A percentile compares a stretch with the other conserved stretches of the same genome.
phyloP scores from a whole-genome alignment of 2,888 invertebrate genomes.

The Lithophane ornitopus region DNA sequence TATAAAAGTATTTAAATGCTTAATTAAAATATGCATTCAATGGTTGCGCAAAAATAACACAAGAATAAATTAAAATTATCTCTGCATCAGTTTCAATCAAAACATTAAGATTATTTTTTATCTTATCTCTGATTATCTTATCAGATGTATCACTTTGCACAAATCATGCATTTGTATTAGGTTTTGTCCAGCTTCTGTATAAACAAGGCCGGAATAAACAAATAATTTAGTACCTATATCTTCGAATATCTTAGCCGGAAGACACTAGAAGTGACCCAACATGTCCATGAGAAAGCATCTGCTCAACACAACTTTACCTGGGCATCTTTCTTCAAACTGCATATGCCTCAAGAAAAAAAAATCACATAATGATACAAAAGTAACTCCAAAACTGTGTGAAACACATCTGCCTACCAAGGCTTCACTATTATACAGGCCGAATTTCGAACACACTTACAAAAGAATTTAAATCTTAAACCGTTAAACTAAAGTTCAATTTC shows the following conservation, averaged over 20 bases:
- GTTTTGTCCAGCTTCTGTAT: slow-evolving; percentile 20
- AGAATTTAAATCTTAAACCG: slow-evolving; percentile 57
- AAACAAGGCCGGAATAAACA: slow-evolving; percentile 36
- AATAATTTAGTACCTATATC: slow-evolving; percentile 1
- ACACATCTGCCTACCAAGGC: slow-evolving; percentile 84
- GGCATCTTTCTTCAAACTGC: slow-evolving; percentile 75
- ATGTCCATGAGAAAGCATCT: slow-evolving; percentile 78
- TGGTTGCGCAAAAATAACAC: neutral
- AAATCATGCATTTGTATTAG: neutral
- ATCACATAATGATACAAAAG: slow-evolving; percentile 85
- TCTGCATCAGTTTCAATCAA: neutral
- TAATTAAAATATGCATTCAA: neutral
- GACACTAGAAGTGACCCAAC: slow-evolving; percentile 72
- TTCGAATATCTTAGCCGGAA: slow-evolving; percentile 66
- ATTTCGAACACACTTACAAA: slow-evolving; percentile 40
- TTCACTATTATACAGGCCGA: slow-evolving; percentile 58
- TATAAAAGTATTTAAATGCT: neutral
- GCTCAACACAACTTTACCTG: slow-evolving; percentile 83
- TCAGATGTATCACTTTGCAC: slow-evolving; percentile 1
- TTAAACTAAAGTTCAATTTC: slow-evolving; percentile 43
- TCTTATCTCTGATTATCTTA: neutral
- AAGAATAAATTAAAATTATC: slow-evolving; percentile 13
- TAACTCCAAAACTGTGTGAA: slow-evolving; percentile 84
- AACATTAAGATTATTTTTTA: slow-evolving; percentile 1
- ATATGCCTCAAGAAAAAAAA: slow-evolving; percentile 87